Conservation (phyloP, 1,140 invertebrate species). For the Ganaspis sp. region DNA sequence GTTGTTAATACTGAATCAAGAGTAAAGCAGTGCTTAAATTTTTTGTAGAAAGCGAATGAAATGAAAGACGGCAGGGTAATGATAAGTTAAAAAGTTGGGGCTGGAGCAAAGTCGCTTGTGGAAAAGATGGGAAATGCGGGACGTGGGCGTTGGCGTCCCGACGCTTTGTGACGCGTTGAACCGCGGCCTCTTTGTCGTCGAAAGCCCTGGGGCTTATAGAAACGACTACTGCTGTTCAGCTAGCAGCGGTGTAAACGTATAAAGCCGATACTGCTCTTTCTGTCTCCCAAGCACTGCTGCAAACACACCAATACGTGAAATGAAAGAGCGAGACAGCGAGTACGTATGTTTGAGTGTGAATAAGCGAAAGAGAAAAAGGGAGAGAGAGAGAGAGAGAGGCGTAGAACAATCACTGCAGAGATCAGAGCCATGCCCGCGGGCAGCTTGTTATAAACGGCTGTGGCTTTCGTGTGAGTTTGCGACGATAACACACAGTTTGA, state of each 20-base stretch:
- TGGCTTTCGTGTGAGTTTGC: constrained; percentile 53
- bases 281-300: neutral
- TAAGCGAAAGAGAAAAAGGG: neutral
- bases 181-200: constrained; percentile 72
- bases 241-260: constrained; percentile 37
- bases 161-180: constrained; percentile 75
- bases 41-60: neutral
- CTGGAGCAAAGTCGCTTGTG: constrained; percentile 36
- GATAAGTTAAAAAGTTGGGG: constrained; percentile 2
- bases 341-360: neutral
- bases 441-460: constrained; percentile 68
- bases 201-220: constrained; percentile 62
- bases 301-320: constrained; percentile 11
- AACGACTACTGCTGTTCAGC: constrained; percentile 55
- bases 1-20: neutral
- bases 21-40: neutral
- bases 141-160: constrained; percentile 68
- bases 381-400: constrained; percentile 32
- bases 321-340: neutral
- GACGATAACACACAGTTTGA: constrained; percentile 44
- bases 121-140: constrained; percentile 37
- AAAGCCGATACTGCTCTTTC: constrained; percentile 30
- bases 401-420: constrained; percentile 70
- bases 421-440: constrained; percentile 66
- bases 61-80: constrained; percentile 32